Conservation (phyloP, 1,140 invertebrate species). For the Eumeta japonica region DNA sequence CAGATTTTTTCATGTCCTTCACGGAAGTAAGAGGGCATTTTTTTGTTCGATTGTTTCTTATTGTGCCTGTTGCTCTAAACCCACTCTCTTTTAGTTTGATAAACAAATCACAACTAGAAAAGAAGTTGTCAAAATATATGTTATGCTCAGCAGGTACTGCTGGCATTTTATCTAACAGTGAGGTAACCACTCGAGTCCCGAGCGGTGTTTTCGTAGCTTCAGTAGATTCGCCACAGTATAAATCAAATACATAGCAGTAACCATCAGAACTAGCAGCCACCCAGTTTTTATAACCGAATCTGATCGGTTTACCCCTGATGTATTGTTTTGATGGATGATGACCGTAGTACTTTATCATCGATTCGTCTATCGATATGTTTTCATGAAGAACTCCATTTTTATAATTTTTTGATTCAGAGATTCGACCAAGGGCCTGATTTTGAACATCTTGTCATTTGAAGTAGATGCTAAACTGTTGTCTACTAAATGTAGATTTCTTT, state of each 20-base stretch:
- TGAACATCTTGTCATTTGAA: neutral
- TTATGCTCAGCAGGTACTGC: neutral
- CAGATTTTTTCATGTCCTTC: constrained; percentile 21
- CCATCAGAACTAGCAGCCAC: constrained; percentile 16
- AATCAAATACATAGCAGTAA: constrained; percentile 21
- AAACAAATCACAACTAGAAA: neutral
- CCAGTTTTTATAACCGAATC: constrained; percentile 26
- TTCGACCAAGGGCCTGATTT: neutral
- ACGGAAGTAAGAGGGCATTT: constrained; percentile 22
- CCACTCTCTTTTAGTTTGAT: constrained; percentile 2
- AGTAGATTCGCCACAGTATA: constrained; percentile 28
- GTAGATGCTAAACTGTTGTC: neutral
- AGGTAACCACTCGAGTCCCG: constrained; percentile 18
- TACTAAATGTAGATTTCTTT: constrained; percentile 22
- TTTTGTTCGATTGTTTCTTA: constrained; percentile 20
- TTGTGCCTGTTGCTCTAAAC: constrained; percentile 15
- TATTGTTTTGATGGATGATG: constrained; percentile 20
- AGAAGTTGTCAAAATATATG: constrained; percentile 1
- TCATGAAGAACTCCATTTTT: neutral
- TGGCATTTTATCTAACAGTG: constrained; percentile 5
- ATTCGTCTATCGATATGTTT: constrained; percentile 8
- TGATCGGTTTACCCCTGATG: constrained; percentile 18
- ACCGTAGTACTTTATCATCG: constrained; percentile 12
- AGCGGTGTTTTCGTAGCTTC: constrained; percentile 13
- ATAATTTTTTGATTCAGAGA: constrained; percentile 7